Percentiles rank a stretch among this genome's conserved stretches.
phyloP scores from a whole-genome alignment of 2,797 vertebrate genomes.

The Carapus acus region DNA sequence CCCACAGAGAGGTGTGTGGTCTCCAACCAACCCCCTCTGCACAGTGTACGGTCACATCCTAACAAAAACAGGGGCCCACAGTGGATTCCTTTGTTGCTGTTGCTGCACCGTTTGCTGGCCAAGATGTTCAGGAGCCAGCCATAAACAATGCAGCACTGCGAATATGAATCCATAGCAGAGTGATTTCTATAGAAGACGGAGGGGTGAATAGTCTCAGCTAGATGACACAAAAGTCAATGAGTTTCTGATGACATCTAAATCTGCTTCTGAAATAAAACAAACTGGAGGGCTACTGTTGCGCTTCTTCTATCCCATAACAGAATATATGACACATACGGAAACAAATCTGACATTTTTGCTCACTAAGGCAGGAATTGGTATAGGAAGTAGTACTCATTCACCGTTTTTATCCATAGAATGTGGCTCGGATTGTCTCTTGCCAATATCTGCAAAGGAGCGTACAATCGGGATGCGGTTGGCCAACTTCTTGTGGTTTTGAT shows the following conservation, averaged over 20 bases:
- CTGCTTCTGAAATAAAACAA: too few relatives aligned
- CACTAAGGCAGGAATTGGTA: conserved; percentile 13
- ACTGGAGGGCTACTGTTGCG: too few relatives aligned
- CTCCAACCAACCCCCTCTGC: conserved; percentile 33
- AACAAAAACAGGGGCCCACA: conserved; percentile 34
- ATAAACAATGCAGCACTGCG: conserved; percentile 28
- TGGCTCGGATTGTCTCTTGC: conserved; percentile 97
- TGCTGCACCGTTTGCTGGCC: conserved; percentile 11
- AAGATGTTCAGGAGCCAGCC: conserved; percentile 15
- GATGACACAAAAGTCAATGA: too few relatives aligned
- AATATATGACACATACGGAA: conserved; percentile 3
- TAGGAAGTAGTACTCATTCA: conserved; percentile 55
- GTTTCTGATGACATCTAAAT: too few relatives aligned
- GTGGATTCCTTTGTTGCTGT: conserved; percentile 26
- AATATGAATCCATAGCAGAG: too few relatives aligned
- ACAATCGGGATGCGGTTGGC: conserved; percentile 98
- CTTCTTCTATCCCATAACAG: background rate
- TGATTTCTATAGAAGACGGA: too few relatives aligned
- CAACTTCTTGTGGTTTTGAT: conserved; percentile 98
- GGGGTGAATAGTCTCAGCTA: too few relatives aligned
- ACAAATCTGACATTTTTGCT: conserved; percentile 1
- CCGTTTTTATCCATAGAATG: conserved; percentile 99
- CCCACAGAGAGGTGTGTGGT: conserved; percentile 36
- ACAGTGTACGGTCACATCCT: conserved; percentile 38
- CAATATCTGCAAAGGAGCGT: conserved; percentile 97